Evolutionary conservation across 2,888 invertebrate species (phyloP), one percentile per base, ranked within the genome.

Genomic region (Salpingus planirostris): DNA sequence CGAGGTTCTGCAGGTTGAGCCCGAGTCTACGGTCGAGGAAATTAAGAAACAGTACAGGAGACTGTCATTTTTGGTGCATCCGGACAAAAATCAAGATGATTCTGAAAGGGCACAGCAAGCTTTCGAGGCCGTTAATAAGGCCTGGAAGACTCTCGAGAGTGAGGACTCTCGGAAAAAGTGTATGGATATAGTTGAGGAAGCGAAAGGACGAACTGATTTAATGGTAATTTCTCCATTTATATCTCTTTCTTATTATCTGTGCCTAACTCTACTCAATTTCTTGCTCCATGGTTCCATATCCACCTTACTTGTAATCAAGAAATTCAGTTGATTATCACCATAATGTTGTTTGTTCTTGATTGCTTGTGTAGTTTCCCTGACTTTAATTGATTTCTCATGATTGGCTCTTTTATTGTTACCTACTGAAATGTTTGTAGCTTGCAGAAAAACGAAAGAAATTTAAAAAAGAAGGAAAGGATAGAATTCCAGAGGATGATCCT

Each of bases 31-130:
- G 11, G 63, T 96, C 32, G 92, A 95, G 50, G 91, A 92, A 60
- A 84, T 96, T 31, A 96, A 95, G 66, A 96, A 91, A 64, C 93
- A 93, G 67, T 99, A 96, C 66, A 78, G 92, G 59, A 77, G 89
- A 69, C 74, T 97, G 55, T 97, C 98, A 11, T 91, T 98, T 63
- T 73, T 98, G 55, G 95, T 98, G 18, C 98, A 99, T 80, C 98
- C 98, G 12, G 98, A 99, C 64, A 99, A 98, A 70, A 99, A 99
- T 69, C 84, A 85, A 68, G 91, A 97, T 68, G 92, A 98, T 63
- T 70, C 78, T 14, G 97, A 97, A 35, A 74, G 93, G 60, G 92
- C 98, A 2, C 93, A 98, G 62, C 78, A 83, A 59, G 86, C 88
- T 24, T 90, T 90, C 62, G 90, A 90, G 68, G 86, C 93, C 57